Base-by-base conservation (phyloP, 1,140 invertebrate species). In the Drosophila ambigua region DNA sequence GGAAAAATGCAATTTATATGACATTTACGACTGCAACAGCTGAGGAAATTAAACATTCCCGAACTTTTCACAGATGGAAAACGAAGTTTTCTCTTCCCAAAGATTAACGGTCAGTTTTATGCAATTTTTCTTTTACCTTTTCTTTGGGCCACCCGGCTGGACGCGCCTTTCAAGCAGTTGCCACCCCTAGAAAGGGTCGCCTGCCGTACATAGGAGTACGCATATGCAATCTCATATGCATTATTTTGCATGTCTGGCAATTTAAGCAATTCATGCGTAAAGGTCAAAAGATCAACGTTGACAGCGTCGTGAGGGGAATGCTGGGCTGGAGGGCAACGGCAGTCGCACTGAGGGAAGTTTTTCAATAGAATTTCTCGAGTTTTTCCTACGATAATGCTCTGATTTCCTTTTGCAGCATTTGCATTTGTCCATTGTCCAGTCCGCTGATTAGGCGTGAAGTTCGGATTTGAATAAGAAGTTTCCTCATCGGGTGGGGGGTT, bases 211-310 rank as follows among this genome's bases (percentile, higher is more conserved):
- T 20, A 23, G 4, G 9, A 11, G 35, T 5, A 39, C 26, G 35
- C 31, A 49, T 43, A 61, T 85, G 80, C 80, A 84, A 64, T 61
- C 82, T 85, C 82, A 75, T 79, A 72, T 87, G 83, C 83, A 88
- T 87, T 87, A 87, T 88, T 87, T 87, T 87, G 83, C 83, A 88
- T 87, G 83, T 88, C 83, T 82, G 78, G 66, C 83, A 83, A 87
- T 81, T 82, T 73, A 67, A 58, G 79, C 62, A 71, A 73, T 77
- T 87, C 83, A 83, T 53, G 79, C 83, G 79, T 69, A 83, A 87
- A 87, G 83, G 83, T 87, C 83, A 87, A 87, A 84, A 88, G 83
- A 87, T 88, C 83, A 87, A 68, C 75, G 83, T 72, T 76, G 76
- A 79, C 82, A 73, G 45, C 68, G 63, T 45, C 66, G 67, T 68